Evolutionary conservation across 2,888 invertebrate species (phyloP), one percentile per base, ranked within the genome.

Genomic region (Poecilobothrus nobilitatus): DNA sequence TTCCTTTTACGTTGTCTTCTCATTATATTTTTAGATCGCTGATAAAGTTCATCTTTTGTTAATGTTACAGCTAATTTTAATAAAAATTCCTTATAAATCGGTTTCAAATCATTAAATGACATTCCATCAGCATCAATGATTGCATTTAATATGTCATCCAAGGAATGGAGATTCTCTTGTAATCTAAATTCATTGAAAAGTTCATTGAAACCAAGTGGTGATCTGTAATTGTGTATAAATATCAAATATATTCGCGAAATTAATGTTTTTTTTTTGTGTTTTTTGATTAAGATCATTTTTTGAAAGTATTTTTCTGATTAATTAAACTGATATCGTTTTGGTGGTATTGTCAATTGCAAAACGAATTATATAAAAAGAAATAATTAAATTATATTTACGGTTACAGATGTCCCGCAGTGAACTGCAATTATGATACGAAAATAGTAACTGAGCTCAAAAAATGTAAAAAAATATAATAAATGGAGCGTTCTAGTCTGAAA

Each of bases 101-200:
- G 94, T 80, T 94, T 94, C 71, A 95, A 84, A 77, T 94, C 94
- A 83, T 94, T 94, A 81, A 94, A 94, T 68, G 93, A 93, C 94
- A 94, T 94, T 70, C 94, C 94, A 79, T 94, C 92, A 53, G 93
- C 89, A 81, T 94, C 92, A 75, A 95, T 92, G 78, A 95, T 94
- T 77, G 91, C 91, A 76, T 90, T 91, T 67, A 95, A 84, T 75
- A 93, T 93, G 76, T 93, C 93, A 78, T 94, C 94, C 82, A 94
- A 88, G 69, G 91, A 93, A 78, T 92, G 91, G 67, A 94, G 85
- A 76, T 93, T 93, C 83, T 94, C 94, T 82, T 94, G 92, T 76
- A 92, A 87, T 75, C 91, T 88, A 77, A 93, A 91, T 84, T 93
- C 93, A 80, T 91, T 91, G 80, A 93, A 93, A 75, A 93, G 85